Evolutionary conservation across 2,888 invertebrate genomes (phyloP), one percentile per base, ranked within the genome.

Genomic region (Mystacides longicornis): DNA sequence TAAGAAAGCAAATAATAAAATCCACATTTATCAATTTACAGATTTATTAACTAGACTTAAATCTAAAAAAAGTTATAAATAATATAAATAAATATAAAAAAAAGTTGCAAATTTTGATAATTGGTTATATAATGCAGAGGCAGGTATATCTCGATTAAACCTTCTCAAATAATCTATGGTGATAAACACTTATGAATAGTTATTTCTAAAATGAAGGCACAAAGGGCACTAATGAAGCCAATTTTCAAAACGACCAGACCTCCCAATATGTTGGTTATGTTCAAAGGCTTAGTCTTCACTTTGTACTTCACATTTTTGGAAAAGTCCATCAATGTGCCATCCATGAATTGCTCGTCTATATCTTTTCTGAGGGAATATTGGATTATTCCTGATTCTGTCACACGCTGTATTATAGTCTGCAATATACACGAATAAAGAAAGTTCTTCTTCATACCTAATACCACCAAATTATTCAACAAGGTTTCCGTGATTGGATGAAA

Each of bases 391-490:
- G 52, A 48, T 27, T 56, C 56, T 42, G 42, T 52, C 2, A 56
- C 22, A 3, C 14, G 21, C 16, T 52, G 52, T 23, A 56, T 56
- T 22, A 49, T 56, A 19, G 22, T 45, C 22, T 52, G 43, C 14
- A 56, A 43, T 31, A 52, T 49, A 45, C 56, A 56, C 19, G 23
- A 18, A 46, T 56, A 56, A 2, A 49, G 56, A 7, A 52, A 56
- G 20, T 56, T 56, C 16, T 43, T 52, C 27, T 52, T 42, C 43
- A 49, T 14, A 22, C 31, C 52, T 22, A 56, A 45, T 22, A 56
- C 52, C 1, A 56, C 33, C 2, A 48, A 23, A 23, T 56, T 48
- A 27, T 14, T 52, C 49, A 52, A 23, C 1, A 52, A 16, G 2
- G 9, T 23, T 2, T 52, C 49, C 18, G 11, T 20, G 21, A 56